Percentiles rank a stretch among this genome's conserved stretches.
phyloP scores from a whole-genome alignment of 2,797 vertebrate genomes.

The Scolopax rusticola region DNA sequence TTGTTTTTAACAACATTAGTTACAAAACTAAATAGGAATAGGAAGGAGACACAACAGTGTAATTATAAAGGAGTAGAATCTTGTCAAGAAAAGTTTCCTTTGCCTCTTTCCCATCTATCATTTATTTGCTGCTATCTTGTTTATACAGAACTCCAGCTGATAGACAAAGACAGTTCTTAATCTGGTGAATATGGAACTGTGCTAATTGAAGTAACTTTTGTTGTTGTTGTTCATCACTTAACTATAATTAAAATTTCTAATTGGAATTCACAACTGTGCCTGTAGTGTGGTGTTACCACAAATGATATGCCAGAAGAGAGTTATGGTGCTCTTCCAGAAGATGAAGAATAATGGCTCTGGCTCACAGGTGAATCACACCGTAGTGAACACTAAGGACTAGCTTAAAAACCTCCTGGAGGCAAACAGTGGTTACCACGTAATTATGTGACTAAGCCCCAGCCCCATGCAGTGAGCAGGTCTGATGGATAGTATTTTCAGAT shows the following conservation, averaged over 20 bases:
- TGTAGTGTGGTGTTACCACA: neutral
- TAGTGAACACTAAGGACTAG: neutral
- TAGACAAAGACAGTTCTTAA: neutral
- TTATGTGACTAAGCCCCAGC: neutral
- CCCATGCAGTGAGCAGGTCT: neutral
- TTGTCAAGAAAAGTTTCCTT: neutral
- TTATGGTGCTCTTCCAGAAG: neutral
- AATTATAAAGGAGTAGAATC: neutral
- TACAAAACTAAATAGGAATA: neutral
- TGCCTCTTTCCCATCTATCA: neutral
- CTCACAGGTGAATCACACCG: neutral
- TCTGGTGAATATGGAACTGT: neutral
- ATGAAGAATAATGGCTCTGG: neutral
- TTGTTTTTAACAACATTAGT: neutral
- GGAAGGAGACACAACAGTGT: neutral
- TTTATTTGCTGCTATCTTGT: neutral
- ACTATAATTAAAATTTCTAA: conserved; percentile 27
- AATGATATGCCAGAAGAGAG: neutral
- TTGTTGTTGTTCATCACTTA: neutral
- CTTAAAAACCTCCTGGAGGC: neutral
- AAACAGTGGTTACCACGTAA: neutral
- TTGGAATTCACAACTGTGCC: neutral
- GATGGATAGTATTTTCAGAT: conserved; percentile 12
- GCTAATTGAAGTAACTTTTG: conserved; percentile 23
- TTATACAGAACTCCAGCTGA: neutral